Conservation (phyloP, 1,140 invertebrate genomes). For the Thalassaphorura encarpata region DNA sequence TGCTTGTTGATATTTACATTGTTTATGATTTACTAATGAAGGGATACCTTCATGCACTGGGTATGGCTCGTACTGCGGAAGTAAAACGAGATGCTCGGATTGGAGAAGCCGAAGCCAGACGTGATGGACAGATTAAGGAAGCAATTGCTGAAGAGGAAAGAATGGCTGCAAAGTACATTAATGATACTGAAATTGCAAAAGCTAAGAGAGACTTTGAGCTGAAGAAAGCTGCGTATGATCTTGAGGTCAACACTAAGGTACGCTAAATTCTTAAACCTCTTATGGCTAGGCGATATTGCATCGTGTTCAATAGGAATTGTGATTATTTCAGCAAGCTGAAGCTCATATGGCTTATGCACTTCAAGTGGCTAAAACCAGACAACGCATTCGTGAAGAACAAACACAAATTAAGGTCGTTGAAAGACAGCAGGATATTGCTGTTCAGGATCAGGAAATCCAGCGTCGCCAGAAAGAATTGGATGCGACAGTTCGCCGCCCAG, state of each 20-base stretch:
- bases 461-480: conserved; percentile 78
- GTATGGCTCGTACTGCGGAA: conserved; percentile 90
- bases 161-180: conserved; percentile 63
- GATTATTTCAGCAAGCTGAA: conserved; percentile 60
- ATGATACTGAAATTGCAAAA: conserved; percentile 94
- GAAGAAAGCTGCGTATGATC: conserved; percentile 93
- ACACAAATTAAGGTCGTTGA: conserved; percentile 95
- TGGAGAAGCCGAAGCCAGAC: conserved; percentile 85
- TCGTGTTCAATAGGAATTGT: not conserved
- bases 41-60: conserved; percentile 90
- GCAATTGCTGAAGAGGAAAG: conserved; percentile 92
- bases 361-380: conserved; percentile 91
- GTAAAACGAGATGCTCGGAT: conserved; percentile 93
- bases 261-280: conserved; percentile 19
- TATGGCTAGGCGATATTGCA: not conserved
- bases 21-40: conserved; percentile 40
- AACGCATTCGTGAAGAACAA: conserved; percentile 90
- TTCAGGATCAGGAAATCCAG: conserved; percentile 80
- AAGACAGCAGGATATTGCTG: conserved; percentile 79
- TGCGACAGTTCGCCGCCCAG: conserved; percentile 77
- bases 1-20: not conserved
- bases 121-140: conserved; percentile 80
- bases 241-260: conserved; percentile 90
- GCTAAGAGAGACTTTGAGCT: conserved; percentile 89
- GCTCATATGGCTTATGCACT: conserved; percentile 76